Evolutionary conservation across 2,113 vertebrate genomes (phyloP).

Genomic region (Callithrix jacchus): DNA sequence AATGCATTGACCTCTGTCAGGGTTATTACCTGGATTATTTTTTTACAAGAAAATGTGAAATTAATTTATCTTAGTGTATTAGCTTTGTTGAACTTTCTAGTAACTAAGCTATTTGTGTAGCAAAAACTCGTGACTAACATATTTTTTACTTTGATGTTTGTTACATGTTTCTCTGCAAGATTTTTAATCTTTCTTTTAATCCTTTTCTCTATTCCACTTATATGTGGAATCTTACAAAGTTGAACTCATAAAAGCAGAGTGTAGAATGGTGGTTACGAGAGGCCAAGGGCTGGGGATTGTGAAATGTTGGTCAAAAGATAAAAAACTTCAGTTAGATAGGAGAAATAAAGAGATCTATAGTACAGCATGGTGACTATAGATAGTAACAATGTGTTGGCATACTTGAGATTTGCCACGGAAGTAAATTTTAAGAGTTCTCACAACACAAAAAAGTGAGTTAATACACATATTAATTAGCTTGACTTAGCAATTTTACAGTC

Average conservation of each 20-base stretch:
- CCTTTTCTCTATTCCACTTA: not conserved
- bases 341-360: not conserved
- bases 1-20: not conserved
- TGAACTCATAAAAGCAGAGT: not conserved
- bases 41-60: not conserved
- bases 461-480: not conserved
- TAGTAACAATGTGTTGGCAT: not conserved
- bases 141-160: not conserved
- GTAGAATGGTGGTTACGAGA: not conserved
- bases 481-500: not conserved
- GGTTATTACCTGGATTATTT: not conserved
- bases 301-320: not conserved
- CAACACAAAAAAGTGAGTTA: not conserved
- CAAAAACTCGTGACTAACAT: not conserved
- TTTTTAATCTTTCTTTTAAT: not conserved
- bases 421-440: not conserved
- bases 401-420: not conserved
- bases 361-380: not conserved
- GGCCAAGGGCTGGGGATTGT: not conserved
- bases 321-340: not conserved
- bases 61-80: slow-evolving; percentile 13
- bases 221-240: not conserved
- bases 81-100: not conserved
- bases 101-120: not conserved
- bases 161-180: not conserved